A percentile compares a stretch with the other conserved stretches of the same genome.
Evolutionary conservation across 64 coral and sea anemone species (phyloP).

Genomic region (Montipora efflorescens): DNA sequence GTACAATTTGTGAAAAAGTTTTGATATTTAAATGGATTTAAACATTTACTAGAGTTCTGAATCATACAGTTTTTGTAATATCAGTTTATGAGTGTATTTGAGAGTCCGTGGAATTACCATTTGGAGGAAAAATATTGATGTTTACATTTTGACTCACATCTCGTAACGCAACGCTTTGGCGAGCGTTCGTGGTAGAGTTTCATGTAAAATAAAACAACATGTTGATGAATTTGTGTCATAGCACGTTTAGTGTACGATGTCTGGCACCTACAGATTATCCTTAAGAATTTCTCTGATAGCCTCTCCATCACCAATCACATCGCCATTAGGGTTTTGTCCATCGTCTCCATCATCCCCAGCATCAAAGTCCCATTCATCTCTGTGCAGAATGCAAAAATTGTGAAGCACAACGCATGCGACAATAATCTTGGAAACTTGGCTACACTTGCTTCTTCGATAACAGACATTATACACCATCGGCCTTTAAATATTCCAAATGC

Average conservation of each 20-base stretch:
- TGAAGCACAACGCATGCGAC: conserved; percentile 54
- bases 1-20: background rate
- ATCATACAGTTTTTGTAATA: conserved; percentile 35
- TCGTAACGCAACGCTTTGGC: background rate
- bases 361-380: conserved; percentile 64
- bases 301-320: conserved; percentile 65
- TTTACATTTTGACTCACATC: conserved; percentile 1
- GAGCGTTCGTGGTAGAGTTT: conserved; percentile 16
- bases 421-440: conserved; percentile 49
- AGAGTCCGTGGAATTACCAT: background rate
- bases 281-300: background rate
- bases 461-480: conserved; percentile 57
- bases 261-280: conserved; percentile 57
- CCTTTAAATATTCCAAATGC: conserved; percentile 66
- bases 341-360: conserved; percentile 42
- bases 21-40: conserved; percentile 3
- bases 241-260: no score
- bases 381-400: conserved; percentile 66
- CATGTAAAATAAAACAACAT: no score
- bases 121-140: background rate
- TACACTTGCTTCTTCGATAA: conserved; percentile 58
- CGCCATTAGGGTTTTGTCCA: conserved; percentile 16
- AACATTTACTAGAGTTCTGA: background rate
- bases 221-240: no score
- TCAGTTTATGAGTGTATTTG: background rate